Evolutionary conservation across 1,140 invertebrate species (phyloP), one percentile per base, ranked within the genome.

Genomic region (Mycetomoellerius zeteki): DNA sequence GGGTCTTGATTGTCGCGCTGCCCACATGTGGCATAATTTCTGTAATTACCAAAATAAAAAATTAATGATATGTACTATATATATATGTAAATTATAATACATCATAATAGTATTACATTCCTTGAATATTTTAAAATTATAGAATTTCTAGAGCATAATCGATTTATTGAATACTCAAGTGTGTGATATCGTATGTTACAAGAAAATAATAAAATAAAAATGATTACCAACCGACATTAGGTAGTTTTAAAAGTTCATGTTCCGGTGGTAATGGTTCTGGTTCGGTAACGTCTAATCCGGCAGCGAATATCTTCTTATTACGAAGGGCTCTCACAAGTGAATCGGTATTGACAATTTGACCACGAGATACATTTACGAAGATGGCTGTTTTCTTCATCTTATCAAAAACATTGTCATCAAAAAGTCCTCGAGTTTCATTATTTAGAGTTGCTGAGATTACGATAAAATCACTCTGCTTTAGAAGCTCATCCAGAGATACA

Each of bases 261-360:
- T 98, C 96, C 0, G 96, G 93, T 0, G 98, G 97, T 33, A 99
- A 92, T 3, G 98, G 99, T 95, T 99, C 98, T 0, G 98, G 98
- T 5, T 97, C 97, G 64, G 97, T 98, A 1, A 99, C 99, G 94
- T 99, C 99, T 1, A 99, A 95, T 1, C 98, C 99, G 0, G 98
- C 98, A 0, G 97, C 97, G 91, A 96, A 97, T 89, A 99, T 99
- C 86, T 96, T 94, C 0, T 97, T 96, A 67, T 96, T 96, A 75
- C 96, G 96, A 27, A 99, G 93, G 0, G 98, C 98, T 87, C 96
- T 94, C n/a, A 97, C 96, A 3, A 99, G 94, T 33, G 97, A 97
- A 37, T 97, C 95, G 89, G 98, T 98, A 88, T 98, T 96, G 0
- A 99, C 96, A 8, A 98, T 91, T 52, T 96, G 97, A 91, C 98